Percentiles rank a stretch among this genome's conserved stretches.
Conservation (phyloP, 2,888 invertebrate species). For the Ophion ellenae region DNA sequence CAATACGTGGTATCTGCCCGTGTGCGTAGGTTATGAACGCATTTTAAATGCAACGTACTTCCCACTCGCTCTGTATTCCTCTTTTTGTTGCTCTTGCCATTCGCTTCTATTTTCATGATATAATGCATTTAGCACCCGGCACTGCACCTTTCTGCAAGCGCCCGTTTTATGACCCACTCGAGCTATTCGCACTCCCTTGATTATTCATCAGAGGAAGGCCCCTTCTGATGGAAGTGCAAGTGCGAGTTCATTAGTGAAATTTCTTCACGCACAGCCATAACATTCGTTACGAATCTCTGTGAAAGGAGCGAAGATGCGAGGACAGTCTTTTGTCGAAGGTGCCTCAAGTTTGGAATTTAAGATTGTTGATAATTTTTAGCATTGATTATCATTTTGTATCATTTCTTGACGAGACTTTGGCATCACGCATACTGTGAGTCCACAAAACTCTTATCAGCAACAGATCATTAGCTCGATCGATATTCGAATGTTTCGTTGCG, state of each 20-base stretch:
- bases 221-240: not conserved
- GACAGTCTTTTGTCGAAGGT: too few species aligned
- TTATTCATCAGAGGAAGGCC: slow-evolving; percentile 40
- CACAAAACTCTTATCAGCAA: too few species aligned
- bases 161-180: slow-evolving; percentile 8
- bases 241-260: not conserved
- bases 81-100: not conserved
- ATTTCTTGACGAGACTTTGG: too few species aligned
- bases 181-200: slow-evolving; percentile 40
- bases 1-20: not conserved
- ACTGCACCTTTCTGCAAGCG: slow-evolving; percentile 31
- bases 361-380: too few species aligned
- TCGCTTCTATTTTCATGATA: slow-evolving; percentile 18
- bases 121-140: slow-evolving; percentile 41
- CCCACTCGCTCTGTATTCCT: not conserved
- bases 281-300: not conserved
- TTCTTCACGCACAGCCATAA: too few species aligned
- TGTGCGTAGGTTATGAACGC: slow-evolving; percentile 15
- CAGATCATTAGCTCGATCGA: too few species aligned
- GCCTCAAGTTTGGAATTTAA: too few species aligned
- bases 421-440: too few species aligned
- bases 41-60: slow-evolving; percentile 19
- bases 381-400: too few species aligned
- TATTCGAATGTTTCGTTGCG: too few species aligned
- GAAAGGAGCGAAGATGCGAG: too few species aligned